These are phyloP conservation scores for Channallabes apus DNA, from an alignment of 2,797 vertebrate species.

Conservation along the genomic window DNA sequence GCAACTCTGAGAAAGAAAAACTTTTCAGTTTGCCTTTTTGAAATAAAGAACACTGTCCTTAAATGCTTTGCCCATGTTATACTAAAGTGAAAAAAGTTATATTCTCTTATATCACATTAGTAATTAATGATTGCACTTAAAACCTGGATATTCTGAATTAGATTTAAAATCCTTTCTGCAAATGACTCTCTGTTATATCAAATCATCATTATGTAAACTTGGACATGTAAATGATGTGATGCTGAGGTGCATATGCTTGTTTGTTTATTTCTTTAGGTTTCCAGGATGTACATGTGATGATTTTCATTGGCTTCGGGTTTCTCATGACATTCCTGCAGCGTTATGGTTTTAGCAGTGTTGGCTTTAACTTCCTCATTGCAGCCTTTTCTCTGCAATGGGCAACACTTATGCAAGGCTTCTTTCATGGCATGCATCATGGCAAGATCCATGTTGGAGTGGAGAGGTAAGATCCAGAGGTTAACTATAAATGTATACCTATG, in stretches of 20 bases:
- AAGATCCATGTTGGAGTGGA: slow-evolving; percentile 82
- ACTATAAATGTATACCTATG: not conserved
- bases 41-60: not conserved
- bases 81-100: not conserved
- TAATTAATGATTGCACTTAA: not conserved
- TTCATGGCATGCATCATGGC: slow-evolving; percentile 74
- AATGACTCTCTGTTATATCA: not conserved
- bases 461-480: slow-evolving; percentile 70
- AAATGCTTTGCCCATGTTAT: not conserved
- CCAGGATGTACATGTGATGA: slow-evolving; percentile 85
- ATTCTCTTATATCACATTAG: not conserved
- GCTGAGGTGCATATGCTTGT: not conserved
- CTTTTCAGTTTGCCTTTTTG: not conserved
- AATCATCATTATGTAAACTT: slow-evolving; percentile 1
- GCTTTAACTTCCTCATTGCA: slow-evolving; percentile 84
- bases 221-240: no score
- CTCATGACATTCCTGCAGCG: slow-evolving; percentile 88
- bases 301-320: slow-evolving; percentile 91
- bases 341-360: slow-evolving; percentile 81
- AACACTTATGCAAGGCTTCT: slow-evolving; percentile 84
- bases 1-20: not conserved
- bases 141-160: not conserved
- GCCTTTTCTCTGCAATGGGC: slow-evolving; percentile 90
- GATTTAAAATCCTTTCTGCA: not conserved
- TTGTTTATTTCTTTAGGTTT: slow-evolving; percentile 74